phyloP scores from a whole-genome alignment of 2,797 vertebrate species.

The Xiphophorus birchmanni region DNA sequence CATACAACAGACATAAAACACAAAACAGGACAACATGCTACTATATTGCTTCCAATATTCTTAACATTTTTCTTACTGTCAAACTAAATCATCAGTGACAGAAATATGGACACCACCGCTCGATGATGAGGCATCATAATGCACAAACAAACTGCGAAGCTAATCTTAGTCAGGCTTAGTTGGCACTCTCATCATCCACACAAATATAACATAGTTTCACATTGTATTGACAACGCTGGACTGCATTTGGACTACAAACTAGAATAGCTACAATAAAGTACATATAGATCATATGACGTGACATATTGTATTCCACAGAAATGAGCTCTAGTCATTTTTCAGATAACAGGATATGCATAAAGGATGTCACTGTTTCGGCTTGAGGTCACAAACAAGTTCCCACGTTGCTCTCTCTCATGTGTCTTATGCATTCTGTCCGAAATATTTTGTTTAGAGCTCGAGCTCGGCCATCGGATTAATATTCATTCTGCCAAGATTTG shows the following conservation, averaged over 20 bases:
- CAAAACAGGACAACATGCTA: slow-evolving; percentile 90
- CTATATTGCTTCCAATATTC: slow-evolving; percentile 90
- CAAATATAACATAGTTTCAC: slow-evolving; percentile 89
- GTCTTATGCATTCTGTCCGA: slow-evolving; percentile 61
- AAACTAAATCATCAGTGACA: slow-evolving; percentile 86
- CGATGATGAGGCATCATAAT: slow-evolving; percentile 86
- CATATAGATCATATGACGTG: slow-evolving; percentile 89
- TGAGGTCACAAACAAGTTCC: slow-evolving; percentile 82
- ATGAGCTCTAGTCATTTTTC: slow-evolving; percentile 83
- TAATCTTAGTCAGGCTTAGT: slow-evolving; percentile 89
- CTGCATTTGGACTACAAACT: slow-evolving; percentile 90
- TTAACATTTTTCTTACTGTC: slow-evolving; percentile 87
- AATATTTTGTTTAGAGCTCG: slow-evolving; percentile 61
- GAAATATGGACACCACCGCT: slow-evolving; percentile 86
- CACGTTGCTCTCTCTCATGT: slow-evolving; percentile 66
- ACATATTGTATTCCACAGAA: slow-evolving; percentile 88
- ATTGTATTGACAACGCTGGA: slow-evolving; percentile 87
- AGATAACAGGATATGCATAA: slow-evolving; percentile 85
- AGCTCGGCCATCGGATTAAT: slow-evolving; percentile 58
- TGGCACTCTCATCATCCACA: slow-evolving; percentile 88
- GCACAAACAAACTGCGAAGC: slow-evolving; percentile 87
- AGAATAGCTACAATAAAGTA: slow-evolving; percentile 88
- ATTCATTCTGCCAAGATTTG: slow-evolving; percentile 62
- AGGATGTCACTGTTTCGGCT: slow-evolving; percentile 82
- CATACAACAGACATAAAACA: slow-evolving; percentile 89